These are phyloP conservation scores for Heteropelma amictum DNA, from an alignment of 2,888 invertebrate genomes.

Conservation along the genomic window DNA sequence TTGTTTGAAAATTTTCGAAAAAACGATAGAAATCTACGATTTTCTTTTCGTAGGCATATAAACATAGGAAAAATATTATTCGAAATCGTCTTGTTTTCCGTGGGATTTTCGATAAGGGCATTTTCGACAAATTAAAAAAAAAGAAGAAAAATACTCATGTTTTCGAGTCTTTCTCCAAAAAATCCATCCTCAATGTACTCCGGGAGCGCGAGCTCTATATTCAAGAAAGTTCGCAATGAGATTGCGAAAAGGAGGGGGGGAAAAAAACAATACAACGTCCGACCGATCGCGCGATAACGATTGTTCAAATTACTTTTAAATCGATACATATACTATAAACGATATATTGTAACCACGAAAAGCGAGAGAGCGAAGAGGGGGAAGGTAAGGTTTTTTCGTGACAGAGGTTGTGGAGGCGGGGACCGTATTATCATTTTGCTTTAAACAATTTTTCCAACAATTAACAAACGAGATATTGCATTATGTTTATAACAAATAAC, in stretches of 20 bases:
- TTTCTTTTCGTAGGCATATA: too few species aligned
- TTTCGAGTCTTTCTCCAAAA: background rate
- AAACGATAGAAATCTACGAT: background rate
- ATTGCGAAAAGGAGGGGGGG: constrained; percentile 31
- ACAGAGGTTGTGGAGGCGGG: constrained; percentile 76
- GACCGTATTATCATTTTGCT: constrained; percentile 66
- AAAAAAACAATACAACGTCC: constrained; percentile 7
- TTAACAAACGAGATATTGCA: constrained; percentile 41
- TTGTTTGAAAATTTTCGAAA: background rate
- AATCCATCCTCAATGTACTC: constrained; percentile 11
- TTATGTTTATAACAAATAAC: constrained; percentile 18
- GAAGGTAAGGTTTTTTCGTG: constrained; percentile 64
- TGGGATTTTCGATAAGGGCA: background rate
- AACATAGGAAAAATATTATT: too few species aligned
- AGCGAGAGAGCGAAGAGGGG: constrained; percentile 27
- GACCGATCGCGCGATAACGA: constrained; percentile 12
- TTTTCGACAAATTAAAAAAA: too few species aligned
- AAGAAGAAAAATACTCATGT: too few species aligned
- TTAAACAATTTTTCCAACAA: constrained; percentile 33
- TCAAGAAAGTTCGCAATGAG: constrained; percentile 34
- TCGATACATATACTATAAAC: constrained; percentile 31
- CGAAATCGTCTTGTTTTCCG: background rate
- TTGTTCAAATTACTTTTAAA: background rate
- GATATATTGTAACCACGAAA: constrained; percentile 44
- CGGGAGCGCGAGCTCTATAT: constrained; percentile 30